phyloP scores from a whole-genome alignment of 2,113 vertebrate genomes.

The Rhabdomys dilectus region DNA sequence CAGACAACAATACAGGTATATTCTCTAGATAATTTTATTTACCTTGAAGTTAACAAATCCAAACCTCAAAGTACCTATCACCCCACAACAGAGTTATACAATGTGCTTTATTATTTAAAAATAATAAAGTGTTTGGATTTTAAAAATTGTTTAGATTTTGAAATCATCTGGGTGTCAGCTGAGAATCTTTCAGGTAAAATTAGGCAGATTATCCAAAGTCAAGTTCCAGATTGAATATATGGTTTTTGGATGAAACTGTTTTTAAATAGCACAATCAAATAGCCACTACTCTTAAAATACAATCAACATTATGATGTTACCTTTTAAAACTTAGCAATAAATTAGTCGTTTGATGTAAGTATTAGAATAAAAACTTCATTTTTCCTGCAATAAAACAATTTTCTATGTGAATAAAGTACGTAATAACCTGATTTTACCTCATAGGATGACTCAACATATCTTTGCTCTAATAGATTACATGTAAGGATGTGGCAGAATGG shows the following conservation, averaged over 20 bases:
- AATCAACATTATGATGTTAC: neutral
- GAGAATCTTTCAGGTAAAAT: neutral
- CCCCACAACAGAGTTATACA: neutral
- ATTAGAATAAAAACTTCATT: neutral
- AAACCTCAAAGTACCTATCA: neutral
- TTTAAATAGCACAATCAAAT: neutral
- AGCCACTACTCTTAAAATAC: neutral
- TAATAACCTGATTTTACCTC: neutral
- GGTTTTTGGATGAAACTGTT: too few relatives aligned
- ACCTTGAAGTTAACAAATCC: neutral
- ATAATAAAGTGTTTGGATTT: too few relatives aligned
- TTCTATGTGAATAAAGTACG: neutral
- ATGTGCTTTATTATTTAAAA: neutral
- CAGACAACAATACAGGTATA: neutral
- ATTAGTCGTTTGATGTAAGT: neutral
- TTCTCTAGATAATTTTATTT: neutral
- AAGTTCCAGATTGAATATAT: fast-evolving
- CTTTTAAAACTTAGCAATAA: neutral
- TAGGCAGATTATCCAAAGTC: too few relatives aligned
- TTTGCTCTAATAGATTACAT: neutral
- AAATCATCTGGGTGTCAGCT: neutral
- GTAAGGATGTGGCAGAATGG: fast-evolving
- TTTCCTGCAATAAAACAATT: neutral
- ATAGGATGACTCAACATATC: neutral
- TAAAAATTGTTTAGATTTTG: neutral